Base-by-base conservation (phyloP, 2,797 vertebrate species). In the Coregonus ussuriensis region DNA sequence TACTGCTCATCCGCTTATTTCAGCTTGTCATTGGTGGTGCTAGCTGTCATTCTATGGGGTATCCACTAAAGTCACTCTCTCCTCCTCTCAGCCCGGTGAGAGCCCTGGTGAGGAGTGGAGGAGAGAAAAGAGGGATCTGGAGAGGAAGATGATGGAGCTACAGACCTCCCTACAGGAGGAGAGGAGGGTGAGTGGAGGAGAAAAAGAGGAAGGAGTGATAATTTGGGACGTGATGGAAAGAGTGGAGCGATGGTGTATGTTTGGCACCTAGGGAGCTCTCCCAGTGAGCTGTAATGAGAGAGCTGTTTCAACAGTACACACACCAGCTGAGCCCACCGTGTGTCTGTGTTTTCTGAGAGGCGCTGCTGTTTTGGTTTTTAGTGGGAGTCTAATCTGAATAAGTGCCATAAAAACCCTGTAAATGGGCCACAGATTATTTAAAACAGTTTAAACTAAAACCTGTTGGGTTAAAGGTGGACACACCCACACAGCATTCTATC, bases 131-230 rank as follows among this genome's bases (percentile, higher is more conserved):
- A 83, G 79, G 56, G 93, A 91, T 0, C 90, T 96, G 74, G 92
- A 93, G 83, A 88, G 74, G 86, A 95, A 89, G 75, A 79, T 96
- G 66, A 86, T 89, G 7, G 94, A 95, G 33, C 93, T 97, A 4
- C 95, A 96, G 87, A 85, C 84, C 67, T 91, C 93, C 72, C 86
- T 96, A 33, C 92, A 93, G 0, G 88, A 91, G 77, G 93, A 95
- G 85, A 91, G 89, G 66, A 94, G 94, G 94, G 97, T 96, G 84
- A 89, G 85, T 69, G 53, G 62, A 21, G 56, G 37, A 66, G 15
- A n/a, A 59, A 21, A 67, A 4, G 31, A 35, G 33, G 15, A 67
- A 16, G 33, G 66, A 37, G 29, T n/a, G 31, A 37, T 41, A 47
- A 74, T 81, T 25, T 77, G 67, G n/a, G 66, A 79, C 51, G 5